Percentiles rank a stretch among this genome's conserved stretches.
phyloP scores from a whole-genome alignment of 2,113 vertebrate genomes.

The Petaurus breviceps region DNA sequence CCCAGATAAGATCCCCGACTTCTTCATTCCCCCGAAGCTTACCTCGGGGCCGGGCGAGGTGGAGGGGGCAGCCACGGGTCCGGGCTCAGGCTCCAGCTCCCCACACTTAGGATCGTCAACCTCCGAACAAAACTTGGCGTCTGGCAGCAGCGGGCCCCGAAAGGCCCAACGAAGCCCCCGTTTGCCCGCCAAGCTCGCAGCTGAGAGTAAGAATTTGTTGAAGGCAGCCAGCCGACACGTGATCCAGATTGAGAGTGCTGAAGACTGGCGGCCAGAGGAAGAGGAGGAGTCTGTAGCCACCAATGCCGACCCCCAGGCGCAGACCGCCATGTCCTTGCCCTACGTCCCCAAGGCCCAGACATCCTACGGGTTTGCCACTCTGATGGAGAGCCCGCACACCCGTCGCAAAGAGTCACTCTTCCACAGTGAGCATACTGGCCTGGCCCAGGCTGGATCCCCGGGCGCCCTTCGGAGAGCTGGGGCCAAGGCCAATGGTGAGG shows the following conservation, averaged over 20 bases:
- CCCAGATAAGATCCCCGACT: slow-evolving; percentile 97
- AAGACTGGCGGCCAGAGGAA: slow-evolving; percentile 86
- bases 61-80: slow-evolving; percentile 76
- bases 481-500: slow-evolving; percentile 78
- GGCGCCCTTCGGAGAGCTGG: slow-evolving; percentile 85
- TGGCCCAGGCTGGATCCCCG: slow-evolving; percentile 89
- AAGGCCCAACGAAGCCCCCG: slow-evolving; percentile 89
- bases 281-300: slow-evolving; percentile 80
- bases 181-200: slow-evolving; percentile 86
- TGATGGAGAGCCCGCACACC: slow-evolving; percentile 96
- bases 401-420: slow-evolving; percentile 96
- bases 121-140: slow-evolving; percentile 87
- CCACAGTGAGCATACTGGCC: slow-evolving; percentile 93
- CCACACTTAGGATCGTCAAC: slow-evolving; percentile 81
- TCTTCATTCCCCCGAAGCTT: slow-evolving; percentile 97
- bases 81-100: slow-evolving; percentile 73
- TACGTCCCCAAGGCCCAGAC: slow-evolving; percentile 97
- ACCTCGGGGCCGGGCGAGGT: slow-evolving; percentile 86
- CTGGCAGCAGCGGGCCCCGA: slow-evolving; percentile 47
- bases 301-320: slow-evolving; percentile 91
- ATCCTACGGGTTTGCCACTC: slow-evolving; percentile 94
- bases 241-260: slow-evolving; percentile 95
- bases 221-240: slow-evolving; percentile 92
- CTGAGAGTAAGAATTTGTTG: slow-evolving; percentile 89
- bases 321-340: slow-evolving; percentile 93